Evolutionary conservation across 2,113 vertebrate genomes (phyloP).

Genomic region (Solenodon paradoxus): DNA sequence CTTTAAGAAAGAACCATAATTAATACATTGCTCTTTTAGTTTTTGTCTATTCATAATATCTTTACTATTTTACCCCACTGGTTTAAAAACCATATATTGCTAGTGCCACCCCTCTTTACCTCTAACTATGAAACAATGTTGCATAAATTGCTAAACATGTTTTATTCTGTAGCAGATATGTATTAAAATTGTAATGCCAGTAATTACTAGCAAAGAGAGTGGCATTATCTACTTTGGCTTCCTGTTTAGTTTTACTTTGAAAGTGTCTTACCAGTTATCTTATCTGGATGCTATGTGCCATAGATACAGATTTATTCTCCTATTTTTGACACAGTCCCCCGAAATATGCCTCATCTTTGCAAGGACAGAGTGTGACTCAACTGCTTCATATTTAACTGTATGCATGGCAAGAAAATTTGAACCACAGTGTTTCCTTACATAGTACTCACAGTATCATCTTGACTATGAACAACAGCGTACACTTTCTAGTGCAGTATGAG

Average conservation of each 20-base stretch:
- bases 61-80: constrained; percentile 22
- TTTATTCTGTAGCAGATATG: constrained; percentile 25
- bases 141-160: constrained; percentile 40
- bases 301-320: background rate
- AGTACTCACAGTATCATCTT: background rate
- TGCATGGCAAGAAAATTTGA: background rate
- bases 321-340: background rate
- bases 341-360: background rate
- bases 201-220: constrained; percentile 48
- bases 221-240: constrained; percentile 29
- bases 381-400: background rate
- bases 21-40: constrained; percentile 14
- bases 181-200: constrained; percentile 40
- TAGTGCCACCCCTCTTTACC: background rate
- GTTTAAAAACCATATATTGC: background rate
- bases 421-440: background rate
- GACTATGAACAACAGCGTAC: background rate
- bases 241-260: constrained; percentile 36
- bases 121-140: constrained; percentile 1
- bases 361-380: background rate
- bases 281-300: background rate
- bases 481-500: background rate
- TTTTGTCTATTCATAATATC: constrained; percentile 21
- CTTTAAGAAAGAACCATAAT: background rate
- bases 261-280: background rate